A percentile compares a stretch with the other conserved stretches of the same genome.
Conservation (phyloP, 2,113 vertebrate species). For the Tricholaema leucomelas region DNA sequence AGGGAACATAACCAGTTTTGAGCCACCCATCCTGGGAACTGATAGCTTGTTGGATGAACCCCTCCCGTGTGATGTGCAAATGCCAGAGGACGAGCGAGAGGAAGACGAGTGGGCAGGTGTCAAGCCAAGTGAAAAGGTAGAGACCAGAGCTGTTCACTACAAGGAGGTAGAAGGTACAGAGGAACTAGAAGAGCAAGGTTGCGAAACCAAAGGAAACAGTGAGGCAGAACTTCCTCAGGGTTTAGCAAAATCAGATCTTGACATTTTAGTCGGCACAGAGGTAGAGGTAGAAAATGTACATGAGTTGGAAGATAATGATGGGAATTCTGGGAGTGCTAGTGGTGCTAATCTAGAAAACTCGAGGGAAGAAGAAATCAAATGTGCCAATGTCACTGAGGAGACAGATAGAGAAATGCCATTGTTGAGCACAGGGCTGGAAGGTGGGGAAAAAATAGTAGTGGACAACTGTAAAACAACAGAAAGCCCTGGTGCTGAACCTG, state of each 20-base stretch:
- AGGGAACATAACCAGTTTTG: conserved; percentile 53
- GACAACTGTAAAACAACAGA: background rate
- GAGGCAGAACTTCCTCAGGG: conserved; percentile 2
- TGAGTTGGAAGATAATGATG: conserved; percentile 8
- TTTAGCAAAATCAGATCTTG: conserved; percentile 25
- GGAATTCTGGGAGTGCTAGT: background rate
- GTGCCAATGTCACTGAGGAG: background rate
- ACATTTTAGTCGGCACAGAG: background rate
- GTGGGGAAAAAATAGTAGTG: background rate
- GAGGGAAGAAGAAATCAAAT: conserved; percentile 17
- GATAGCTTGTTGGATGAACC: conserved; percentile 54
- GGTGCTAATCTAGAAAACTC: background rate
- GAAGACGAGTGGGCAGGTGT: conserved; percentile 67
- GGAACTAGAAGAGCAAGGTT: conserved; percentile 54
- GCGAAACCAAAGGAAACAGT: background rate
- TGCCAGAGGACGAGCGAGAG: conserved; percentile 46
- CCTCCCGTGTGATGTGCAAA: conserved; percentile 48
- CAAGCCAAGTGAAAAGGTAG: conserved; percentile 76
- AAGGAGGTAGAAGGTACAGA: conserved; percentile 56
- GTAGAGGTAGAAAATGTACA: background rate
- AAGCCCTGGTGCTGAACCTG: background rate
- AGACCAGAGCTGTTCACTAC: conserved; percentile 50
- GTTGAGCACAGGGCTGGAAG: background rate
- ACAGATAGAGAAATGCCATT: background rate
- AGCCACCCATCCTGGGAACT: conserved; percentile 50